Percentiles rank a stretch among this genome's conserved stretches.
Conservation (phyloP, 53 echinoderm and acorn worm species). For the Echinometra lucunter region DNA sequence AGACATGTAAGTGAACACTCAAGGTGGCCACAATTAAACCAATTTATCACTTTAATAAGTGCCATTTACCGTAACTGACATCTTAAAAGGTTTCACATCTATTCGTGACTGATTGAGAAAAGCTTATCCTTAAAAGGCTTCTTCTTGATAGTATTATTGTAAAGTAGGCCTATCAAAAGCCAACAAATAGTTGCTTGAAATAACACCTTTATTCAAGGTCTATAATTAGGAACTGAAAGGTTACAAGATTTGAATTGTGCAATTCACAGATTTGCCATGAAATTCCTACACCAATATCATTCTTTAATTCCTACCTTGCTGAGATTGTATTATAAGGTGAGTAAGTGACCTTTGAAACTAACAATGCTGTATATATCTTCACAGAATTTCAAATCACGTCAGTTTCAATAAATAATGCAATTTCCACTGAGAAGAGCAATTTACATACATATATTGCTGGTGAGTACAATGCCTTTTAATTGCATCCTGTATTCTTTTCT, state of each 20-base stretch:
- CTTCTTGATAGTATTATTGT: neutral
- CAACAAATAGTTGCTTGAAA: neutral
- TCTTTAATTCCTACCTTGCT: neutral
- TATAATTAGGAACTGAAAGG: neutral
- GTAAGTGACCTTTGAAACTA: neutral
- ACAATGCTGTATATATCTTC: too few relatives aligned
- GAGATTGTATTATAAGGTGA: too few relatives aligned
- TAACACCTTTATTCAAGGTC: neutral
- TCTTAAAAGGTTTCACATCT: constrained; percentile 5
- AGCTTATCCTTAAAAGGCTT: neutral
- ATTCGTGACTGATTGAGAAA: neutral
- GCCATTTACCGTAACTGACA: neutral
- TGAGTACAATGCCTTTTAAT: too few relatives aligned
- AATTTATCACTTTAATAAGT: constrained; percentile 17
- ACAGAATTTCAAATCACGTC: too few relatives aligned
- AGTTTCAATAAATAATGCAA: too few relatives aligned
- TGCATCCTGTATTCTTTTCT: too few relatives aligned
- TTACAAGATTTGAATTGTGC: neutral
- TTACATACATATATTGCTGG: too few relatives aligned
- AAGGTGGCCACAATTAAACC: neutral
- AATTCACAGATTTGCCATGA: neutral
- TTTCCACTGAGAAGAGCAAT: too few relatives aligned
- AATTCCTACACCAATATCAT: neutral
- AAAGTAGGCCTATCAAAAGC: neutral
- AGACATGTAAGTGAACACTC: neutral